A percentile compares a stretch with the other conserved stretches of the same genome.
phyloP scores from a whole-genome alignment of 2,113 vertebrate species.

The Tragelaphus strepsiceros region DNA sequence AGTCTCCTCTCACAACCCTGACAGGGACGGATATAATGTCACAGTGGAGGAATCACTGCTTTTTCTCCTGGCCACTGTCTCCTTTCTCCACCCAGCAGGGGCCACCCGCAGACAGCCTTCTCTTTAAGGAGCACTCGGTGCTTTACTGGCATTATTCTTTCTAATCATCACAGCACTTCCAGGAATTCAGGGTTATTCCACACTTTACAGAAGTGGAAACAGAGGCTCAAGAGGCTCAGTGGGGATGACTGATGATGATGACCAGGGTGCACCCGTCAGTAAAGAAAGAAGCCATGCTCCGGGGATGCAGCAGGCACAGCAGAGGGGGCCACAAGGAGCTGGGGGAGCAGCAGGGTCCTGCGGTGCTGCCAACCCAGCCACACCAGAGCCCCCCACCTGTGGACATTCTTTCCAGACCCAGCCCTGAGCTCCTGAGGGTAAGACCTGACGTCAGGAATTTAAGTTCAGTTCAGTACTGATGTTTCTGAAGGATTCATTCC shows the following conservation, averaged over 20 bases:
- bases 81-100: background rate
- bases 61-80: background rate
- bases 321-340: background rate
- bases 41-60: background rate
- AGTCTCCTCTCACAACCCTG: background rate
- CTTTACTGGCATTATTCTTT: background rate
- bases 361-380: accelerated
- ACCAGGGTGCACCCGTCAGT: background rate
- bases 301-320: background rate
- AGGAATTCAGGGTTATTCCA: background rate
- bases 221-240: background rate
- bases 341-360: background rate
- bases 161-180: background rate
- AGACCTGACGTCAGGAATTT: background rate
- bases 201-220: background rate
- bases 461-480: background rate
- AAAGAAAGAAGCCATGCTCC: background rate
- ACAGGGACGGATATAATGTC: background rate
- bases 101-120: background rate
- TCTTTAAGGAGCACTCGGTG: background rate
- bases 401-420: background rate
- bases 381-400: background rate
- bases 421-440: background rate
- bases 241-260: background rate
- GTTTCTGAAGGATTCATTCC: background rate